Evolutionary conservation across 2,888 invertebrate species (phyloP).

Genomic region (Luperina nickerlii): DNA sequence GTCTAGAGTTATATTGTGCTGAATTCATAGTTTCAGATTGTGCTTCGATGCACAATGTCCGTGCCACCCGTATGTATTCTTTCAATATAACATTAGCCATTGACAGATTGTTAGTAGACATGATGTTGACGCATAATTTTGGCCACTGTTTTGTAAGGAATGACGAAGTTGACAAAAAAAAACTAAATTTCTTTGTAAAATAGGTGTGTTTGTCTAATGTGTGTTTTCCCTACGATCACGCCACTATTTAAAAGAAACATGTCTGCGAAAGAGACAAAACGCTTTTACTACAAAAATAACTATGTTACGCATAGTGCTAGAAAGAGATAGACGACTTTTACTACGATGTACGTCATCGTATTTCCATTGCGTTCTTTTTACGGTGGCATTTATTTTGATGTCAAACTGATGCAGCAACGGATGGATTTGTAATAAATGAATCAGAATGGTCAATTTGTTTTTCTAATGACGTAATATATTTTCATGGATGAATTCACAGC

Average conservation of each 20-base stretch:
- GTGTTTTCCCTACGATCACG: slow-evolving; percentile 8
- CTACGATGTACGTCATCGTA: slow-evolving; percentile 32
- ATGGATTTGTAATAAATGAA: neutral
- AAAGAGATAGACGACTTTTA: slow-evolving; percentile 7
- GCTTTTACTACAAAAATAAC: slow-evolving; percentile 42
- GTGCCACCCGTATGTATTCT: neutral
- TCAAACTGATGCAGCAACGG: neutral
- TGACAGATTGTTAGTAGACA: neutral
- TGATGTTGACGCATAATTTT: neutral
- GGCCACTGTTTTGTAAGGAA: neutral
- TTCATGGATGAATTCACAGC: slow-evolving; percentile 1
- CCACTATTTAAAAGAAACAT: slow-evolving; percentile 3
- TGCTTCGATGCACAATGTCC: too few species aligned
- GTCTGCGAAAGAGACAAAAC: slow-evolving; percentile 2
- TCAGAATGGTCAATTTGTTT: slow-evolving; percentile 5
- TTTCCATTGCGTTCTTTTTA: neutral
- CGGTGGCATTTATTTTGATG: neutral
- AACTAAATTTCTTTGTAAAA: neutral
- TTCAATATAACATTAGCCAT: neutral
- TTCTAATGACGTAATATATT: neutral
- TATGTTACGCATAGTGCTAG: slow-evolving; percentile 29
- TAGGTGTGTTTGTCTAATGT: neutral
- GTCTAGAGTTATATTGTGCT: too few species aligned
- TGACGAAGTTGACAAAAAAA: neutral
- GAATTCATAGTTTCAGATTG: too few species aligned